Conservation (phyloP, 92 coral and sea anemone species). For the Bergia puertoricense region DNA sequence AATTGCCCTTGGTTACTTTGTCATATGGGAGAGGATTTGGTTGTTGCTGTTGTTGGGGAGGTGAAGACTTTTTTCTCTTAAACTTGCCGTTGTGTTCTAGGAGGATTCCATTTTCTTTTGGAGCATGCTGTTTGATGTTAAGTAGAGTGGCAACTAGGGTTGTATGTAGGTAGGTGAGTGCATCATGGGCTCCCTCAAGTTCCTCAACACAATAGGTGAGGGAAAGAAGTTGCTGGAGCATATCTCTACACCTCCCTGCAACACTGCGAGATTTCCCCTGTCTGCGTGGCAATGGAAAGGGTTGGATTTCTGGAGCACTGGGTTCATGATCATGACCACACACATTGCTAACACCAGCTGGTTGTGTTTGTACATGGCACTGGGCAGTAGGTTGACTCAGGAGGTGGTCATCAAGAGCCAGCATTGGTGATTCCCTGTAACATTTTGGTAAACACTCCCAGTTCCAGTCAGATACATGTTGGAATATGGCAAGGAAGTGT, state of each 20-base stretch:
- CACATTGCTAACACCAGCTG: too few relatives aligned
- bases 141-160: neutral
- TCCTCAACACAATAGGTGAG: slow-evolving; percentile 7
- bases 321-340: too few relatives aligned
- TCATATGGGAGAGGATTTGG: slow-evolving; percentile 5
- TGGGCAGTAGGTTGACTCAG: too few relatives aligned
- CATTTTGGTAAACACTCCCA: neutral
- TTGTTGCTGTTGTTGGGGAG: slow-evolving; percentile 8
- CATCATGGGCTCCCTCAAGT: slow-evolving; percentile 23
- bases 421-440: slow-evolving; percentile 22
- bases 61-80: neutral
- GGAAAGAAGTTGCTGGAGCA: slow-evolving; percentile 2
- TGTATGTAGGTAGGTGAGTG: neutral
- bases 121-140: neutral
- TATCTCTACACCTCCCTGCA: slow-evolving; percentile 5
- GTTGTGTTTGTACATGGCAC: too few relatives aligned
- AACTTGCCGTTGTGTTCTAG: neutral
- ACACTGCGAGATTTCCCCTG: too few relatives aligned
- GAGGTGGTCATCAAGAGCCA: neutral
- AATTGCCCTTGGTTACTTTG: slow-evolving; percentile 28
- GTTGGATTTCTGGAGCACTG: too few relatives aligned
- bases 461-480: slow-evolving; percentile 20
- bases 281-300: too few relatives aligned
- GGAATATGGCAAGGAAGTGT: slow-evolving; percentile 38
- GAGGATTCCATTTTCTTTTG: slow-evolving; percentile 13